phyloP scores from a whole-genome alignment of 2,888 invertebrate genomes.

The Parasteatoda lunata region DNA sequence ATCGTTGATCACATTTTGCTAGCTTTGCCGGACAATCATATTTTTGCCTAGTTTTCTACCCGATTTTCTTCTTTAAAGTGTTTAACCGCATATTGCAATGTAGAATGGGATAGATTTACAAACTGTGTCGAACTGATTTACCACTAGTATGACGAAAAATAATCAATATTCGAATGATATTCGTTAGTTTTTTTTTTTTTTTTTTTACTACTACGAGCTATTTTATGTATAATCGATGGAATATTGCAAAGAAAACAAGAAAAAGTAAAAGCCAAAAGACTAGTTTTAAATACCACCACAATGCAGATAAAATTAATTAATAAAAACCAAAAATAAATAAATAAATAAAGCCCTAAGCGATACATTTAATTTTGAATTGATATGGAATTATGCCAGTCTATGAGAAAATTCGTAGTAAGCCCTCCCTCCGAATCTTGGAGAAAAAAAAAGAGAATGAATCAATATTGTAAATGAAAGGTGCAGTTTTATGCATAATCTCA shows the following conservation, averaged over 20 bases:
- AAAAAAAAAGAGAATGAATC: background rate
- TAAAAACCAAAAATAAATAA: background rate
- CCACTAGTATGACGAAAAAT: background rate
- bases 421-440: background rate
- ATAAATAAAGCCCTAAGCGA: background rate
- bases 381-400: background rate
- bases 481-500: background rate
- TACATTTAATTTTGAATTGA: background rate
- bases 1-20: background rate
- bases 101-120: background rate
- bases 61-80: constrained; percentile 9
- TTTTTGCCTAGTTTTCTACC: background rate
- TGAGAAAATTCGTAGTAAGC: background rate
- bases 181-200: too few relatives aligned
- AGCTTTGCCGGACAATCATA: background rate
- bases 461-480: background rate
- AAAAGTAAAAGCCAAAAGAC: background rate
- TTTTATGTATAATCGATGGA: background rate
- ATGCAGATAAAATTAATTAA: background rate
- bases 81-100: background rate
- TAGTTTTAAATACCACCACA: background rate
- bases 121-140: background rate
- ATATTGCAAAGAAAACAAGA: background rate
- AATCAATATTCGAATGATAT: background rate
- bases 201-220: background rate